Conservation (phyloP, 2,113 vertebrate species). For the Vulpes vulpes region DNA sequence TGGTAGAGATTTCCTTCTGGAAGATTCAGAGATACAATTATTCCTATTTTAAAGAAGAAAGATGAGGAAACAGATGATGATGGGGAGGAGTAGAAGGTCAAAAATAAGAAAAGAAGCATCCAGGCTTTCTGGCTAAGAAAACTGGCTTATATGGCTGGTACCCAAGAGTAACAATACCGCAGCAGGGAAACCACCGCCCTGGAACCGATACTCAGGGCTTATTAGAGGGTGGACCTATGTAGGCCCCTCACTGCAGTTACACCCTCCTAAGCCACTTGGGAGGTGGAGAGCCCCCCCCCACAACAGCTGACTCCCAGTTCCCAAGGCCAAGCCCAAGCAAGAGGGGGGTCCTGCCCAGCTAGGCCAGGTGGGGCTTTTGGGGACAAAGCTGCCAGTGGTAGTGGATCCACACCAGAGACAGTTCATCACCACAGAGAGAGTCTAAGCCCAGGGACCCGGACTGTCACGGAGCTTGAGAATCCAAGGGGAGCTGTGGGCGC, state of each 20-base stretch:
- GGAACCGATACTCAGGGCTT: background rate
- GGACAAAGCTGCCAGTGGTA: background rate
- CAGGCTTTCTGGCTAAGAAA: background rate
- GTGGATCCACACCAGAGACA: background rate
- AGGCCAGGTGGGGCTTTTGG: background rate
- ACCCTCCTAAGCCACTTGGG: background rate
- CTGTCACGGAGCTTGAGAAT: background rate
- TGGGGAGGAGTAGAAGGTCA: background rate
- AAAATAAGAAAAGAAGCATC: background rate
- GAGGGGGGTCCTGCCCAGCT: too few species aligned
- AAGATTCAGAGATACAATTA: background rate
- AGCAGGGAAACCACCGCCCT: background rate
- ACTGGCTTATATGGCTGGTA: background rate
- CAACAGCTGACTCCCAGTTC: background rate
- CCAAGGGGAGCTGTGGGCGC: background rate
- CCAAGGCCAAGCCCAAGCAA: background rate
- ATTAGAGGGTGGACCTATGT: background rate
- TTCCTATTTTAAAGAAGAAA: background rate
- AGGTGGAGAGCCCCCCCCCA: background rate
- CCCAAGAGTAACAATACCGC: background rate
- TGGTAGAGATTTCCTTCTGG: background rate
- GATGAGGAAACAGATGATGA: too few species aligned
- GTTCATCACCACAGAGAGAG: background rate
- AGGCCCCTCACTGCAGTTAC: background rate
- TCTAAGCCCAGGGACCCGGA: background rate